Evolutionary conservation across 2,888 invertebrate species (phyloP).

Genomic region (Artemia sinica): DNA sequence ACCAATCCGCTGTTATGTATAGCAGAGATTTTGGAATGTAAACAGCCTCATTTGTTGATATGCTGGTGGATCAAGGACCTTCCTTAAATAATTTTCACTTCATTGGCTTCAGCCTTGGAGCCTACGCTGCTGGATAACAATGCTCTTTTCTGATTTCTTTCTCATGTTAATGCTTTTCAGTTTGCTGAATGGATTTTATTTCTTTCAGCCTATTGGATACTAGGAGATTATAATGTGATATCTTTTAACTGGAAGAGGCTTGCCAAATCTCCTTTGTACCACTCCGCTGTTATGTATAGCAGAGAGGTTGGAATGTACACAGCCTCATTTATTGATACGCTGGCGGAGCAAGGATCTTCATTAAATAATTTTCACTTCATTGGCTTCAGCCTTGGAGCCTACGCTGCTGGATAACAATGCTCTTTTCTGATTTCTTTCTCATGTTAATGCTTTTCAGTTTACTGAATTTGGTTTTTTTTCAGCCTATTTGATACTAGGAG

Average conservation of each 20-base stretch:
- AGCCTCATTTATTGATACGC: slow-evolving; percentile 22
- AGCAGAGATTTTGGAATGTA: slow-evolving; percentile 24
- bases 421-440: too few species aligned
- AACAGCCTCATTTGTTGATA: slow-evolving; percentile 23
- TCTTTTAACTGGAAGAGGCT: slow-evolving; percentile 25
- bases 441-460: too few species aligned
- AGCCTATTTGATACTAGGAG: slow-evolving; percentile 18
- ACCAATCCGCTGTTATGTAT: slow-evolving; percentile 25
- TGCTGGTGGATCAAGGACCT: slow-evolving; percentile 22
- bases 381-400: slow-evolving; percentile 27
- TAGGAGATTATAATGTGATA: slow-evolving; percentile 24
- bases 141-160: too few species aligned
- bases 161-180: too few species aligned
- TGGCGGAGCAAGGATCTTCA: slow-evolving; percentile 23
- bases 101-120: slow-evolving; percentile 27
- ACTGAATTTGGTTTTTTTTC: too few species aligned
- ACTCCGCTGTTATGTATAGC: slow-evolving; percentile 24
- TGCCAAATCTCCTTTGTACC: slow-evolving; percentile 25
- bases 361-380: slow-evolving; percentile 25
- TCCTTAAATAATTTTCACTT: slow-evolving; percentile 25
- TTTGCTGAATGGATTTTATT: too few species aligned
- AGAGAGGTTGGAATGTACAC: slow-evolving; percentile 24
- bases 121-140: slow-evolving; percentile 27
- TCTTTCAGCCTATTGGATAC: slow-evolving; percentile 15
- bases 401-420: slow-evolving; percentile 27